Evolutionary conservation across 2,888 invertebrate species (phyloP).

Genomic region (Amphimallon solstitiale): DNA sequence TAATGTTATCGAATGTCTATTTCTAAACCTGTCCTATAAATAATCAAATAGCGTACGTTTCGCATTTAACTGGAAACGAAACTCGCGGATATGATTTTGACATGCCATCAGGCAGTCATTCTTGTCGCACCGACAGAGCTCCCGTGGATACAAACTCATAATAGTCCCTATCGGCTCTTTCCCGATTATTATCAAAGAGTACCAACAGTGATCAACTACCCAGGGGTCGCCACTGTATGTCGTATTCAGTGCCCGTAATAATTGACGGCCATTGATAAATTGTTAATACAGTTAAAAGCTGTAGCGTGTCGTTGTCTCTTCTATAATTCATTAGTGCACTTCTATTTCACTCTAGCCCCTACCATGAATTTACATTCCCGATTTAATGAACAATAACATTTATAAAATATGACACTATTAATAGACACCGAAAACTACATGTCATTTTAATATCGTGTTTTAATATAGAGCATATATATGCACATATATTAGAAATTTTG

Average conservation of each 20-base stretch:
- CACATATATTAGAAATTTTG: too few relatives aligned
- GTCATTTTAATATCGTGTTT: too few relatives aligned
- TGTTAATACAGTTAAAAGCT: constrained; percentile 41
- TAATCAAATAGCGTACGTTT: constrained; percentile 16
- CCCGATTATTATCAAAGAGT: constrained; percentile 1
- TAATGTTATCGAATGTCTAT: not conserved
- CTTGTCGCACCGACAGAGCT: not conserved
- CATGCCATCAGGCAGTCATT: constrained; percentile 16
- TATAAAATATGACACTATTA: too few relatives aligned
- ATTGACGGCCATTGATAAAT: constrained; percentile 37
- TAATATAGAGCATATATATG: too few relatives aligned
- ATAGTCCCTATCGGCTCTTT: not conserved
- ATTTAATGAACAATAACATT: too few relatives aligned
- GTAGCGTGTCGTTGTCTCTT: constrained; percentile 41
- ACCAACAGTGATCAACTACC: not conserved
- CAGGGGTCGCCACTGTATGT: not conserved
- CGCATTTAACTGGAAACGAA: constrained; percentile 4
- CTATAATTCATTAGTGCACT: constrained; percentile 38
- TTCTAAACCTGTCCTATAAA: not conserved
- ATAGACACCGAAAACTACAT: too few relatives aligned
- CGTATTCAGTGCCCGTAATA: constrained; percentile 10
- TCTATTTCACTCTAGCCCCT: constrained; percentile 29
- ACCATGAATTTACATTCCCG: not conserved
- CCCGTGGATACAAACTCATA: not conserved
- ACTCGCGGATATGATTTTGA: constrained; percentile 3